phyloP scores from a whole-genome alignment of 2,888 invertebrate species.

The Boloria selene region DNA sequence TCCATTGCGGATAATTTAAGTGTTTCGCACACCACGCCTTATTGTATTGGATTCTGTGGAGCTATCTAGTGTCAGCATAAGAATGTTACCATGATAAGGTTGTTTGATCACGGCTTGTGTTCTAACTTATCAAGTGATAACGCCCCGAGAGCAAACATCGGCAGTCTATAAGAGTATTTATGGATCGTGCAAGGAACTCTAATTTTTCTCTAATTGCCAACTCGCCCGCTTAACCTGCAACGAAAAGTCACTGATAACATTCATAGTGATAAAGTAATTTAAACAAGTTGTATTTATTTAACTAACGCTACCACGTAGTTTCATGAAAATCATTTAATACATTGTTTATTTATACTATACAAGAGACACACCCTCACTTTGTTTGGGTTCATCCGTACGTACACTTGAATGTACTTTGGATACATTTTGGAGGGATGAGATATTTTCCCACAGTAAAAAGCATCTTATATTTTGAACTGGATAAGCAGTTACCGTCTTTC shows the following conservation, averaged over 20 bases:
- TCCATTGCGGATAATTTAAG: slow-evolving; percentile 57
- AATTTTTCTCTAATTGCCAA: slow-evolving; percentile 62
- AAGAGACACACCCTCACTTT: too few relatives aligned
- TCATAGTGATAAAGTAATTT: slow-evolving; percentile 17
- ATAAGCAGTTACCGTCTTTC: too few relatives aligned
- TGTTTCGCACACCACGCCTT: slow-evolving; percentile 55
- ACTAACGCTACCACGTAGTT: slow-evolving; percentile 8
- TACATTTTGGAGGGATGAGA: too few relatives aligned
- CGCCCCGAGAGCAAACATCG: slow-evolving; percentile 73
- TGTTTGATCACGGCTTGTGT: slow-evolving; percentile 78
- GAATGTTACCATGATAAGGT: slow-evolving; percentile 77
- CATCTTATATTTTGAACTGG: too few relatives aligned
- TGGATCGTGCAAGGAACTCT: slow-evolving; percentile 71
- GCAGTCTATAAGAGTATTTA: slow-evolving; percentile 76
- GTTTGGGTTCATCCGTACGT: too few relatives aligned
- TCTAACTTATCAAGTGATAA: slow-evolving; percentile 81
- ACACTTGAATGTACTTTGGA: too few relatives aligned
- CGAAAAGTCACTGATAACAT: slow-evolving; percentile 52
- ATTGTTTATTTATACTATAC: not conserved
- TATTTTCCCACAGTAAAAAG: too few relatives aligned
- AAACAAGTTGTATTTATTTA: slow-evolving; percentile 14
- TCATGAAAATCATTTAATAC: not conserved
- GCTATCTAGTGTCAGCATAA: slow-evolving; percentile 61
- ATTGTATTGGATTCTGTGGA: slow-evolving; percentile 61
- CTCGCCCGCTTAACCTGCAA: slow-evolving; percentile 66